Base-by-base conservation (phyloP, 2,888 invertebrate species). In the Desoria tigrina region DNA sequence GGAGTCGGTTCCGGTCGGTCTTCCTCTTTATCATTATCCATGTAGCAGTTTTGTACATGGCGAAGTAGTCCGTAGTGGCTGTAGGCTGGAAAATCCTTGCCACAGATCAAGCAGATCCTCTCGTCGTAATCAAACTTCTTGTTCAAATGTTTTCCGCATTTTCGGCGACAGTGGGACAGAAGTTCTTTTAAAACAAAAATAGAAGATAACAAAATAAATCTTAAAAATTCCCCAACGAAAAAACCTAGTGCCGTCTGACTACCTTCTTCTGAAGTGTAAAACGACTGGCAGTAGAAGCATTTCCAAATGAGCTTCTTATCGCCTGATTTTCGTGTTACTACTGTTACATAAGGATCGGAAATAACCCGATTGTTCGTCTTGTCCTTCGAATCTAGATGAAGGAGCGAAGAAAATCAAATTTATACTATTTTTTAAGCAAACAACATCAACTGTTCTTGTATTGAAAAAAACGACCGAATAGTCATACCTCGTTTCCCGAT, bases 161-260 rank as follows among this genome's bases (percentile, higher is more conserved):
- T 18, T 16, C 21, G 18, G 14, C 18, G 16, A n/a, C 18, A 6
- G 55, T 55, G 55, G 16, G 6, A 2, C 18, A 28, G 27, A 4
- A 55, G n/a, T n/a, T 28, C 55, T 55, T 27, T 39, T 9, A 51
- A 18, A 51, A 16, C 16, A 51, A n/a, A n/a, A n/a, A n/a, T 23
- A 18, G 23, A 16, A 51, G 3, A 51, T 51, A 24, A n/a, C n/a
- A n/a, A n/a, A n/a, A n/a, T n/a, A n/a, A n/a, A 51, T 18, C 9
- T 26, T 51, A 51, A n/a, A n/a, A n/a, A n/a, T n/a, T n/a, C n/a
- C n/a, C n/a, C n/a, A n/a, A n/a, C n/a, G n/a, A n/a, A n/a, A n/a
- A n/a, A n/a, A 51, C 23, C 23, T 51, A 23, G n/a, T 45, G n/a
- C 16, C 24, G 23, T 16, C 23, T 26, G 3, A 23, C 21, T 55